Evolutionary conservation across 2,888 invertebrate genomes (phyloP), one percentile per base, ranked within the genome.

Genomic region (Agonum fuliginosum): DNA sequence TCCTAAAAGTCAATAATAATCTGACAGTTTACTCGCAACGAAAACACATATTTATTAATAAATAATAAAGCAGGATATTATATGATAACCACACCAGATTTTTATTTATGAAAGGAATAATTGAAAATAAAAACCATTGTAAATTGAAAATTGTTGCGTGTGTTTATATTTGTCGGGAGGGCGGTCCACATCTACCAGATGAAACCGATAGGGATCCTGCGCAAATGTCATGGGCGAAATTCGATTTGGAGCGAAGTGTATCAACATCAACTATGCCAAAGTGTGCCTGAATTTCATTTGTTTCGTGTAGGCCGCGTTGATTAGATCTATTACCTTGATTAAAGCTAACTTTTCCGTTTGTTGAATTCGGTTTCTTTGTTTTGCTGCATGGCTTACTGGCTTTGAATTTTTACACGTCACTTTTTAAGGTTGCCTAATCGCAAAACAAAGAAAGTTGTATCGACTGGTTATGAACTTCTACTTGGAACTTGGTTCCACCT

Each of bases 191-290:
- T 67, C 37, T 54, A 54, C 41, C 14, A 73, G 58, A 58, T 74
- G 74, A 62, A 73, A 74, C 41, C 17, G 65, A 74, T 65, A 62
- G 27, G 14, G 30, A 73, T 73, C 73, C 41, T 1, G 14, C 10
- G 6, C 51, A 75, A 75, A 75, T 75, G 75, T 75, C 75, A 75
- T 48, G 75, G 67, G 37, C 75, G 67, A 75, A 75, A 75, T 75
- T 67, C 37, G 48, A 62, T 54, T 58, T 51, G 51, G 48, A 48
- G 62, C 34, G 34, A 12, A 62, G 58, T 62, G 30, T 62, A 62
- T 62, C 58, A 62, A 62, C 58, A 67, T 67, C 22, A 67, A 41
- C 34, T 62, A 62, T 62, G 62, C 62, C 62, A 41, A 67, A 67
- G 67, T 41, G 41, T 22, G 46, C 48, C 24, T 70, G 46, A 70